Percentiles rank a stretch among this genome's conserved stretches.
Evolutionary conservation across 35 echinoderm and acorn worm genomes (phyloP).

Genomic region (Ptychodera flava): DNA sequence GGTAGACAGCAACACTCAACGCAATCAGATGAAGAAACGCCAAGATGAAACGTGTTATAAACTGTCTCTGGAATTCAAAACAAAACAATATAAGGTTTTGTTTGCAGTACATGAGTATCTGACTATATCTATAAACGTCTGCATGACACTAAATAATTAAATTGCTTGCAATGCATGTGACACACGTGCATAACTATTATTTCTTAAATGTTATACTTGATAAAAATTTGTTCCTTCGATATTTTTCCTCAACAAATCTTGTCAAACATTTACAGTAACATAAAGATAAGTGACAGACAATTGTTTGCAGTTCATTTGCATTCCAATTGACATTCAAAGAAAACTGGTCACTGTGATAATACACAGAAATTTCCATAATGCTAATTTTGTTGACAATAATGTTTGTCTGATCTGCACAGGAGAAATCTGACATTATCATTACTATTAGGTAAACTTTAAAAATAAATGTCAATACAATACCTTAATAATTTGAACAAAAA

Average conservation of each 20-base stretch:
- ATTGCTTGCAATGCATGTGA: not conserved
- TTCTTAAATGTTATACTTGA: not conserved
- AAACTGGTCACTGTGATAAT: no score
- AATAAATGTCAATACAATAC: no score
- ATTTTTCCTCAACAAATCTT: no score
- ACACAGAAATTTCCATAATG: no score
- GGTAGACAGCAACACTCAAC: slow-evolving; percentile 35
- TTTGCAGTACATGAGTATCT: not conserved
- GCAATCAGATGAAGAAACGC: slow-evolving; percentile 54
- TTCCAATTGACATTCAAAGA: not conserved
- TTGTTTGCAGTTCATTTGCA: slow-evolving; percentile 4
- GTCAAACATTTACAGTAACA: no score
- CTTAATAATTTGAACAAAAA: no score
- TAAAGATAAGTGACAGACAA: not conserved
- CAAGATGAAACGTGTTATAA: slow-evolving; percentile 76
- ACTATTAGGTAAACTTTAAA: no score
- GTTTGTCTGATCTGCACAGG: no score
- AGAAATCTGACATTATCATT: no score
- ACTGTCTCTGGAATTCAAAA: slow-evolving; percentile 32
- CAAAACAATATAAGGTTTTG: not conserved
- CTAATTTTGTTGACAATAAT: no score
- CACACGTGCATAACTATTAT: not conserved
- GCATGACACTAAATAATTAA: not conserved
- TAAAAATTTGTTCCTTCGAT: not conserved
- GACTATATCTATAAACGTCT: not conserved